Conservation (phyloP, 1,140 invertebrate species). For the Drosophila pectinifera region DNA sequence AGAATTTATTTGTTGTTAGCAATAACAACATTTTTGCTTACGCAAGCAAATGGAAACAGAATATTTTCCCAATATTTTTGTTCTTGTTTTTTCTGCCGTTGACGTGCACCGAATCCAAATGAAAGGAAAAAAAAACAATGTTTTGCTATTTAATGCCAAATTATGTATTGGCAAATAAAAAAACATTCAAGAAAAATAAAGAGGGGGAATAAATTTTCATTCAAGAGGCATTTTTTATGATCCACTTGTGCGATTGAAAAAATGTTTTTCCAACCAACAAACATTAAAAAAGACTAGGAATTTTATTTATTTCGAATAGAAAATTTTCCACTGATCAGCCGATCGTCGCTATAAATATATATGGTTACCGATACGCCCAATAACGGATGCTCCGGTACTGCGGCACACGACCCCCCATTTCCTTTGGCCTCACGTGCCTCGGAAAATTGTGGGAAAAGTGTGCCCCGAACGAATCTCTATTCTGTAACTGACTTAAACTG, state of each 20-base stretch:
- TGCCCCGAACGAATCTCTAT: conserved; percentile 49
- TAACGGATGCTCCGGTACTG: conserved; percentile 19
- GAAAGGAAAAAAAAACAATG: conserved; percentile 19
- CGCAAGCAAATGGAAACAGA: conserved; percentile 64
- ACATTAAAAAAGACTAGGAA: conserved; percentile 10
- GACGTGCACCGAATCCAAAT: conserved; percentile 52
- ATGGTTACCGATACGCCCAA: conserved; percentile 22
- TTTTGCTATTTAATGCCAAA: conserved; percentile 52
- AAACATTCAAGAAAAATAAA: conserved; percentile 9
- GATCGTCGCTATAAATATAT: conserved; percentile 16
- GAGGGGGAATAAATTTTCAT: conserved; percentile 35
- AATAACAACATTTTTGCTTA: conserved; percentile 62
- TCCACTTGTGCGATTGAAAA: conserved; percentile 45
- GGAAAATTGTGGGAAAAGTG: conserved; percentile 72
- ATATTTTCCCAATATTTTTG: conserved; percentile 48
- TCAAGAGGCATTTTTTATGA: conserved; percentile 47
- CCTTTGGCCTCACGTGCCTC: conserved; percentile 30
- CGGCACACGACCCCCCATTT: conserved; percentile 53
- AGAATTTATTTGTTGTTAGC: conserved; percentile 76
- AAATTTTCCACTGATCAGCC: conserved; percentile 51
- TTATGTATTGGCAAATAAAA: conserved; percentile 39
- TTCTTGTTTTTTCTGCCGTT: conserved; percentile 21
- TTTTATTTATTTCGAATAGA: conserved; percentile 32
- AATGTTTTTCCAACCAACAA: conserved; percentile 8
- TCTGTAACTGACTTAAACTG: conserved; percentile 71